Evolutionary conservation across 2,113 vertebrate genomes (phyloP).

Genomic region (Pseudopodoces humilis): DNA sequence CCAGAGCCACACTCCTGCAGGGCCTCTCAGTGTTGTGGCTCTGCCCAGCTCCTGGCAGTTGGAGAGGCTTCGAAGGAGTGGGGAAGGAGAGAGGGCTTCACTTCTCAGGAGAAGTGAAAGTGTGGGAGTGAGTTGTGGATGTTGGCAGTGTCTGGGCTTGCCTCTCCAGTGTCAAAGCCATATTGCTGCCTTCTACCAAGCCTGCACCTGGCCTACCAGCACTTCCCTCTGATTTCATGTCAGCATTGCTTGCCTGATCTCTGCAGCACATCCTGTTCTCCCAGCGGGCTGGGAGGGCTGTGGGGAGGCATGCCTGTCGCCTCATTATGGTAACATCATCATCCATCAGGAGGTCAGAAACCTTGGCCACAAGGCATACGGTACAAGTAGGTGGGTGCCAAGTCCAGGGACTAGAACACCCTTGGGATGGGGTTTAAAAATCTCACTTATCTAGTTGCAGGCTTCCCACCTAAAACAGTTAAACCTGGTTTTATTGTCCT

Average conservation of each 20-base stretch:
- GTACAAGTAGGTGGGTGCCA: not conserved
- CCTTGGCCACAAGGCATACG: not conserved
- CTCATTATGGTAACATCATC: not conserved
- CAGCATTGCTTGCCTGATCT: not conserved
- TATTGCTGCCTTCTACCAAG: not conserved
- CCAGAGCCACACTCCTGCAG: not conserved
- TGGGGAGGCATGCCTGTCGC: rapidly evolving
- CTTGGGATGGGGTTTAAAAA: not conserved
- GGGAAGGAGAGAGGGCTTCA: not conserved
- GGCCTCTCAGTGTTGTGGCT: not conserved
- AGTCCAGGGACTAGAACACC: not conserved
- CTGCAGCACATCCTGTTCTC: not conserved
- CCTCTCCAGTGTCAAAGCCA: rapidly evolving
- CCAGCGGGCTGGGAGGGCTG: not conserved
- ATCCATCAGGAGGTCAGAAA: not conserved
- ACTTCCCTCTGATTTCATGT: not conserved
- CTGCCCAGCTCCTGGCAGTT: not conserved
- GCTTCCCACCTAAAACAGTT: not conserved
- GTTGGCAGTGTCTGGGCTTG: not conserved
- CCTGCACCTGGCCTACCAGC: rapidly evolving
- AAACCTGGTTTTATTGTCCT: not conserved
- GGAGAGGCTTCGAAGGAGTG: not conserved
- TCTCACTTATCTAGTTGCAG: not conserved
- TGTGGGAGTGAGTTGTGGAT: not conserved
- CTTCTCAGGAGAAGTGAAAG: not conserved